Evolutionary conservation across 2,113 vertebrate genomes (phyloP).

Genomic region (Sander lucioperca): DNA sequence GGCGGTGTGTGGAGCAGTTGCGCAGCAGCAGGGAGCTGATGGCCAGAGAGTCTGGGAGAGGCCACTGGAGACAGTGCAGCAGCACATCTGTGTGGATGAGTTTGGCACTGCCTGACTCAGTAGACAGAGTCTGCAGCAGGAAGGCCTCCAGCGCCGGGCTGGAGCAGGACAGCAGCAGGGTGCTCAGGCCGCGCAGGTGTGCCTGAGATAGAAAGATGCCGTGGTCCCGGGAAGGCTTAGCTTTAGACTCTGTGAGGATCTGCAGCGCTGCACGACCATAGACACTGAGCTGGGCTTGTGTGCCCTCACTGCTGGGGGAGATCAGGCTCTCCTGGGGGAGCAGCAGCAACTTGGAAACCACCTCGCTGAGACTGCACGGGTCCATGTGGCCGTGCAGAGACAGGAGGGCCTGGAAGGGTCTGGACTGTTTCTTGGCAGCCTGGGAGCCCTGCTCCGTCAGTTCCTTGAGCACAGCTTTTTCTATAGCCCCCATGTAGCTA

Average conservation of each 20-base stretch:
- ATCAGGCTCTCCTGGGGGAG: constrained; percentile 86
- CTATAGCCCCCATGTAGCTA: constrained; percentile 82
- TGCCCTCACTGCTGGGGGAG: constrained; percentile 25
- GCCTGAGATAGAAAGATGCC: constrained; percentile 80
- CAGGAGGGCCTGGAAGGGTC: constrained; percentile 85
- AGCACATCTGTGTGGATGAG: constrained; percentile 82
- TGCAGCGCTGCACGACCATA: constrained; percentile 86
- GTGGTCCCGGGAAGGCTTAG: constrained; percentile 50
- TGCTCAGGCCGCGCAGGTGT: constrained; percentile 85
- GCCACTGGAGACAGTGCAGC: constrained; percentile 84
- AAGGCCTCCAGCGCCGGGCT: constrained; percentile 84
- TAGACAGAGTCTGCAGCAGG: constrained; percentile 83
- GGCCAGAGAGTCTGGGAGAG: constrained; percentile 61
- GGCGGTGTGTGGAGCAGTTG: constrained; percentile 86
- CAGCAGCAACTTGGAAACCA: constrained; percentile 85
- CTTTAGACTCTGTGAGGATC: constrained; percentile 82
- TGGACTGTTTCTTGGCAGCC: constrained; percentile 61
- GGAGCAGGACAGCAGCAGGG: constrained; percentile 83
- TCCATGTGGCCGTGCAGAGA: constrained; percentile 87
- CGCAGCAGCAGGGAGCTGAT: constrained; percentile 84
- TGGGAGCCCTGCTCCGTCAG: constrained; percentile 54
- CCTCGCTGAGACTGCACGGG: constrained; percentile 78
- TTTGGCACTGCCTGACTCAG: constrained; percentile 81
- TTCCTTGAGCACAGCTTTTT: constrained; percentile 84
- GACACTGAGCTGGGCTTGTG: constrained; percentile 77